Evolutionary conservation across 1,140 invertebrate species (phyloP), one percentile per base, ranked within the genome.

Genomic region (Sipha flava): DNA sequence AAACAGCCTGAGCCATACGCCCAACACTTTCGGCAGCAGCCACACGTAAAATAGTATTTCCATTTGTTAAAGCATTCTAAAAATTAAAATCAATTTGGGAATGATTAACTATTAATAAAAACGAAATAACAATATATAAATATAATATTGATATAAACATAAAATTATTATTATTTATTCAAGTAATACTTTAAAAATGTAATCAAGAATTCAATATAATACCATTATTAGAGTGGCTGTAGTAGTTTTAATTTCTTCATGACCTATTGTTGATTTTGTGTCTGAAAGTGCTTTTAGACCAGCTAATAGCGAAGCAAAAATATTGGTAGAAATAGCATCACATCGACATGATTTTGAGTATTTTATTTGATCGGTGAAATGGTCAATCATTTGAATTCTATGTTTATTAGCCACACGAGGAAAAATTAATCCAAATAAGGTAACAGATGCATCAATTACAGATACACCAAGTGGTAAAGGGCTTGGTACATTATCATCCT

Each of bases 321-420:
- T 93, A 86, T 99, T 99, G 86, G 98, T 94, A 85, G 98, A 96
- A 23, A 99, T 92, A 2, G 96, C 96, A 85, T 99, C 96, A 85
- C 97, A 95, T 23, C 95, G 88, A 2, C 90, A 90, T 10, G 94
- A 95, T 85, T 98, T 98, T 0, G 95, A 94, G 83, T 95, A 94
- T 82, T 93, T 91, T 70, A 98, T 95, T 84, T 95, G 97, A 84
- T 99, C 97, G 45, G 90, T 90, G 84, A 99, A 99, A 85, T 99
- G 97, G 80, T 97, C 94, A 45, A 99, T 86, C 92, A 99, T 97
- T 87, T 99, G 96, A 49, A 97, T 87, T 81, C 96, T 85, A 86
- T 99, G 97, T 84, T 98, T 99, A 83, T 96, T 94, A 3, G 95
- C 93, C 7, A 98, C 95, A 73, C 93, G 90, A 1, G 95, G 93